Conservation (phyloP, 2,888 invertebrate species). For the Tromatobia lineatoria region DNA sequence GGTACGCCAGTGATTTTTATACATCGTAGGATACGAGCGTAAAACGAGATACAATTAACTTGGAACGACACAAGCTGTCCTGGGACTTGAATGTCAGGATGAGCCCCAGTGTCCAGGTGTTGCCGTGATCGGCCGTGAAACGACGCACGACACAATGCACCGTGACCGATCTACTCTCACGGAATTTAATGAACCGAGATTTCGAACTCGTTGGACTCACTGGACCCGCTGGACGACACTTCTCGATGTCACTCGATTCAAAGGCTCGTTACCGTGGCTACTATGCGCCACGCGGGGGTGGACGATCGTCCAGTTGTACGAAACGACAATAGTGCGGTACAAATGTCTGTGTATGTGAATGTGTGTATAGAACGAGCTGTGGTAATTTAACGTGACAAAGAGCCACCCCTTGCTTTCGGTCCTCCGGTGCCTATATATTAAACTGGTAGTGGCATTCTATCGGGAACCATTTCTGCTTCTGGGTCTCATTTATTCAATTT, state of each 20-base stretch:
- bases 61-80: constrained; percentile 20
- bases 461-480: constrained; percentile 34
- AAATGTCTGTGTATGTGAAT: background rate
- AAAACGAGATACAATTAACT: constrained; percentile 46
- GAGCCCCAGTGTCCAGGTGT: constrained; percentile 49
- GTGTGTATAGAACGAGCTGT: constrained; percentile 15
- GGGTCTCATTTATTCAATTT: constrained; percentile 53
- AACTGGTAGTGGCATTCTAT: constrained; percentile 40
- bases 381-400: constrained; percentile 49
- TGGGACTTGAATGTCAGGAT: background rate
- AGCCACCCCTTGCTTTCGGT: constrained; percentile 45
- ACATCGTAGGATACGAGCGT: background rate
- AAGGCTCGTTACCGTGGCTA: constrained; percentile 65
- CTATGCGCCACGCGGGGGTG: constrained; percentile 50
- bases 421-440: background rate
- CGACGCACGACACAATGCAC: constrained; percentile 46
- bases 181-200: constrained; percentile 42
- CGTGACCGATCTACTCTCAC: constrained; percentile 46
- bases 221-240: constrained; percentile 27
- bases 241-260: constrained; percentile 65
- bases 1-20: background rate
- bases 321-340: constrained; percentile 53
- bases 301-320: constrained; percentile 50
- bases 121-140: constrained; percentile 44
- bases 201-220: constrained; percentile 23